phyloP scores from a whole-genome alignment of 2,797 vertebrate genomes.

The Heteromormyrus szaboi region DNA sequence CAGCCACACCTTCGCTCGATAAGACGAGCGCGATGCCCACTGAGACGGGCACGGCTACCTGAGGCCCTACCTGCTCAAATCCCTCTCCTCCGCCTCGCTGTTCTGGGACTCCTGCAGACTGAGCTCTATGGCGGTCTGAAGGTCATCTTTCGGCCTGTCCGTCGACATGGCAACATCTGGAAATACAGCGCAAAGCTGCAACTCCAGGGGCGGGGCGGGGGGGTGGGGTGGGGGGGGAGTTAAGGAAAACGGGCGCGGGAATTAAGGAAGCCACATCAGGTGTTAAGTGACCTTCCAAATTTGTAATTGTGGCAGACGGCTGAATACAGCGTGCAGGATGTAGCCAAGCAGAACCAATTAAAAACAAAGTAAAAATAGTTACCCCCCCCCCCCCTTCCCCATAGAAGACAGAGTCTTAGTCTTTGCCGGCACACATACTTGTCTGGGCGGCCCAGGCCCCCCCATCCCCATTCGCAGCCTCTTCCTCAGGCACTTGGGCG shows the following conservation, averaged over 20 bases:
- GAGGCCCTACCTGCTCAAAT: conserved; percentile 64
- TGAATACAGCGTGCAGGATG: neutral
- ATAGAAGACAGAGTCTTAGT: neutral
- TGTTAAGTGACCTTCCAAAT: neutral
- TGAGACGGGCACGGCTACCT: neutral
- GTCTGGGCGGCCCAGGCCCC: conserved; percentile 50
- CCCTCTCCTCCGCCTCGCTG: conserved; percentile 59
- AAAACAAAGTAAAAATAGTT: neutral
- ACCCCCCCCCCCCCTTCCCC: neutral
- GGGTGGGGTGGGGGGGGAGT: no score
- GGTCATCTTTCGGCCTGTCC: conserved; percentile 62
- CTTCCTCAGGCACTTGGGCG: conserved; percentile 48
- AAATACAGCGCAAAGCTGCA: neutral
- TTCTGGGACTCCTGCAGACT: conserved; percentile 69
- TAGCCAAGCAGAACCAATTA: neutral
- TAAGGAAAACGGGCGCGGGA: neutral
- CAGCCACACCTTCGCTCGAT: neutral
- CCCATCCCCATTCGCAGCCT: conserved; percentile 50
- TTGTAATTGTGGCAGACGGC: neutral
- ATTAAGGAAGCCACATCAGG: neutral
- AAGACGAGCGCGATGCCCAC: neutral
- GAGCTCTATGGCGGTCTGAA: conserved; percentile 58
- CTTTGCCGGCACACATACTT: conserved; percentile 46
- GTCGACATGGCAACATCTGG: conserved; percentile 43
- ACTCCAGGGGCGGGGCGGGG: neutral